A percentile compares a stretch with the other conserved stretches of the same genome.
These are phyloP conservation scores for Melanophora roralis DNA, from an alignment of 2,888 invertebrate species.

Conservation along the genomic window DNA sequence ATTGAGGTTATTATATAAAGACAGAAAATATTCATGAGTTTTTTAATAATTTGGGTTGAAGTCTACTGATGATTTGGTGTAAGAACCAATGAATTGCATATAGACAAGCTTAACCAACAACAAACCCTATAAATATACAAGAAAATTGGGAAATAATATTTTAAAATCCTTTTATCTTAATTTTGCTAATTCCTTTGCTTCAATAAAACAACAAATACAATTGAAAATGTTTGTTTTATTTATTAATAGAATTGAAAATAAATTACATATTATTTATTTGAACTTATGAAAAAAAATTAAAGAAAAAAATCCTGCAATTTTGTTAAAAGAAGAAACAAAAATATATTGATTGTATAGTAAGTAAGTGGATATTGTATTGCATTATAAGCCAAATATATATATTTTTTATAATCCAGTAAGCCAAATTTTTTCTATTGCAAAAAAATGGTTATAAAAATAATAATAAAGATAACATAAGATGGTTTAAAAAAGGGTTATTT, in stretches of 20 bases:
- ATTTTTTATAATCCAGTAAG: slow-evolving; percentile 56
- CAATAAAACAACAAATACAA: background rate
- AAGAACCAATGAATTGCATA: too few species aligned
- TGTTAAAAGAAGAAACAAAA: slow-evolving; percentile 64
- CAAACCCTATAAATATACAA: too few species aligned
- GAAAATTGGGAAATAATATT: too few species aligned
- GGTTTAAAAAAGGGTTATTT: background rate
- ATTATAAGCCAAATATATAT: slow-evolving; percentile 66
- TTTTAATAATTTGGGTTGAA: too few species aligned
- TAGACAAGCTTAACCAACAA: too few species aligned
- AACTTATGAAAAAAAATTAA: slow-evolving; percentile 58
- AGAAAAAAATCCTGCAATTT: slow-evolving; percentile 76
- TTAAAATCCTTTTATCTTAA: too few species aligned
- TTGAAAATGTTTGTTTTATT: slow-evolving; percentile 4
- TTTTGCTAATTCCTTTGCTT: too few species aligned
- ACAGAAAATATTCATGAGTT: too few species aligned
- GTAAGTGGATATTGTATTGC: background rate
- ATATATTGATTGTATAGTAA: slow-evolving; percentile 38
- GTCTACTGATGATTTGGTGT: too few species aligned
- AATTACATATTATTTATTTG: too few species aligned
- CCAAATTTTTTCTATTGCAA: slow-evolving; percentile 68
- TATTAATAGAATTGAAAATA: slow-evolving; percentile 46
- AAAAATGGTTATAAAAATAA: slow-evolving; percentile 38
- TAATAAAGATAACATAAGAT: too few species aligned
- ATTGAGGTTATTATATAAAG: too few species aligned